Conservation (phyloP, 53 echinoderm and acorn worm genomes). For the Antedon mediterranea region DNA sequence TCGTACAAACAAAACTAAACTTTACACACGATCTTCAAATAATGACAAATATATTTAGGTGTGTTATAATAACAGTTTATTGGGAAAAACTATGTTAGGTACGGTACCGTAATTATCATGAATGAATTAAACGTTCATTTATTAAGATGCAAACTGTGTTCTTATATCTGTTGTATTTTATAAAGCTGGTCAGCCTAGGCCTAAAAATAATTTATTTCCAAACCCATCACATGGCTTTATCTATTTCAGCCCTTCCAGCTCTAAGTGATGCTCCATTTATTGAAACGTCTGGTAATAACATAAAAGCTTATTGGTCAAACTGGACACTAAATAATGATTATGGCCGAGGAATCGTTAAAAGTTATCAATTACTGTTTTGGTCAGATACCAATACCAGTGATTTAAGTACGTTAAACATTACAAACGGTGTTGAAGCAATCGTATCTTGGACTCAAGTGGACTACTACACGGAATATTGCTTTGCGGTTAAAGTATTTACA, state of each 20-base stretch:
- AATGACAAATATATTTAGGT: too few relatives aligned
- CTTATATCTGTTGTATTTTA: too few relatives aligned
- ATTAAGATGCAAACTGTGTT: too few relatives aligned
- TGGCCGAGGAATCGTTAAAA: background rate
- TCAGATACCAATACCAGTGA: background rate
- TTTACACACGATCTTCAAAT: too few relatives aligned
- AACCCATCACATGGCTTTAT: too few relatives aligned
- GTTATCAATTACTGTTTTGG: background rate
- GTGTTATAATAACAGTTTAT: too few relatives aligned
- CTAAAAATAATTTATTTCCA: too few relatives aligned
- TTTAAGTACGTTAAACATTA: background rate
- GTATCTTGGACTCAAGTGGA: background rate
- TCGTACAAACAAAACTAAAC: too few relatives aligned
- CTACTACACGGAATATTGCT: background rate
- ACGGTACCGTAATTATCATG: too few relatives aligned
- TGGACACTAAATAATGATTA: background rate
- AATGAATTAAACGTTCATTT: too few relatives aligned
- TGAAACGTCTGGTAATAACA: background rate
- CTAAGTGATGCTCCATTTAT: background rate
- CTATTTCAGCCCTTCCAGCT: background rate
- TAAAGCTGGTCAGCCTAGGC: too few relatives aligned
- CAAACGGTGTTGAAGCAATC: background rate
- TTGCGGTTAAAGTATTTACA: background rate
- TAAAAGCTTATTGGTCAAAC: background rate
- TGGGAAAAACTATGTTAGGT: too few relatives aligned